A percentile compares a stretch with the other conserved stretches of the same genome.
Evolutionary conservation across 2,888 invertebrate species (phyloP).

Genomic region (Sinohyriopsis cumingii): DNA sequence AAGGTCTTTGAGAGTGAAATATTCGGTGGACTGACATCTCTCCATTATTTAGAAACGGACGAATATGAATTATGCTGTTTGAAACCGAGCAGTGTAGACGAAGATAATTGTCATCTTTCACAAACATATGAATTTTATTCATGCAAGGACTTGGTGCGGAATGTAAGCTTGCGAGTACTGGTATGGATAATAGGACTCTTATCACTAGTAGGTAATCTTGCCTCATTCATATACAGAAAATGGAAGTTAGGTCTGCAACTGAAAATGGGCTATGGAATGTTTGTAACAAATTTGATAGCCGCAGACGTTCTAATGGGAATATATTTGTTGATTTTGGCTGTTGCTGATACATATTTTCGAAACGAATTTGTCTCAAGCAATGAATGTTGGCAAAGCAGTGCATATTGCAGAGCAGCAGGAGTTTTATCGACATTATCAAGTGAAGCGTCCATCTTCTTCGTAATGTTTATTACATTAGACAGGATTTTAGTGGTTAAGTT

Average conservation of each 20-base stretch:
- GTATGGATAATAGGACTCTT: slow-evolving; percentile 35
- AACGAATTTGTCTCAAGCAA: too few species aligned
- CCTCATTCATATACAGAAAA: slow-evolving; percentile 21
- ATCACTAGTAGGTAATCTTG: slow-evolving; percentile 31
- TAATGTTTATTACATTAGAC: too few species aligned
- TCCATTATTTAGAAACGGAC: slow-evolving; percentile 16
- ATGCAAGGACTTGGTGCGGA: slow-evolving; percentile 42
- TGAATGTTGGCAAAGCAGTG: too few species aligned
- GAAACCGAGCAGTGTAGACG: neutral
- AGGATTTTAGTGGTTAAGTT: too few species aligned
- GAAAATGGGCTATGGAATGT: slow-evolving; percentile 26
- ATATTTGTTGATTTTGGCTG: slow-evolving; percentile 29
- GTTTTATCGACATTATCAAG: too few species aligned
- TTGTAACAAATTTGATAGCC: slow-evolving; percentile 25
- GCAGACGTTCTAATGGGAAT: slow-evolving; percentile 22
- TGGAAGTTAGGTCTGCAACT: slow-evolving; percentile 6
- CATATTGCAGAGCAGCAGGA: too few species aligned
- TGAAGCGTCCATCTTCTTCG: too few species aligned
- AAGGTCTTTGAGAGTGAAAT: slow-evolving; percentile 18
- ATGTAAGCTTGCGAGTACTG: slow-evolving; percentile 24
- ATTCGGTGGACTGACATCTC: slow-evolving; percentile 12
- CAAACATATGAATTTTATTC: slow-evolving; percentile 41
- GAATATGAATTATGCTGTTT: slow-evolving; percentile 1
- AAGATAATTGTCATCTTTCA: slow-evolving; percentile 13
- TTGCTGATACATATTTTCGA: slow-evolving; percentile 41